These are phyloP conservation scores for Melanitta fusca DNA, from an alignment of 2,797 vertebrate genomes.

Conservation along the genomic window DNA sequence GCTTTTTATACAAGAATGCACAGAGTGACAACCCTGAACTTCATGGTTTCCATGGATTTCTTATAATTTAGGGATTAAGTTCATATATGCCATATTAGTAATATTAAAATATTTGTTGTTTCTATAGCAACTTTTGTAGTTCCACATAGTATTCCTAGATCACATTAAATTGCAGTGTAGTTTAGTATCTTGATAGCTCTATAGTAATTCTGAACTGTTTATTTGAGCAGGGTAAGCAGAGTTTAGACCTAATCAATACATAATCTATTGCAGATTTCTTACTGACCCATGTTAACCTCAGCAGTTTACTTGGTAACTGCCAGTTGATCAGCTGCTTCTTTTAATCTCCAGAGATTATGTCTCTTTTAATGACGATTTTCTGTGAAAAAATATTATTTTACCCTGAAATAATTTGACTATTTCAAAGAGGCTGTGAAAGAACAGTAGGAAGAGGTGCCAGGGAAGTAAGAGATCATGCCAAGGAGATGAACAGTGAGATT, in stretches of 20 bases:
- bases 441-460: not conserved
- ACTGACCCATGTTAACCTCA: not conserved
- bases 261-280: not conserved
- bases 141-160: not conserved
- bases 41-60: slow-evolving; percentile 2
- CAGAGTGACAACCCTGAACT: not conserved
- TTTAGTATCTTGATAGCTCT: not conserved
- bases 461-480: not conserved
- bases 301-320: not conserved
- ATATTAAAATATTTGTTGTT: slow-evolving; percentile 47
- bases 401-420: not conserved
- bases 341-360: not conserved
- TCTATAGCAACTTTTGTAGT: slow-evolving; percentile 38
- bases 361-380: not conserved
- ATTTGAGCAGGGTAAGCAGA: not conserved
- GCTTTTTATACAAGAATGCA: not conserved
- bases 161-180: not conserved
- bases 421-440: not conserved
- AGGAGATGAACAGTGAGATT: not conserved
- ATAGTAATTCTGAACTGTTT: not conserved
- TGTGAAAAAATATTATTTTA: not conserved
- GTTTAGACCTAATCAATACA: not conserved
- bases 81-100: not conserved
- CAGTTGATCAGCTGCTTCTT: not conserved
- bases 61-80: not conserved